Conservation (phyloP, 2,113 vertebrate genomes). For the Falco punctatus region DNA sequence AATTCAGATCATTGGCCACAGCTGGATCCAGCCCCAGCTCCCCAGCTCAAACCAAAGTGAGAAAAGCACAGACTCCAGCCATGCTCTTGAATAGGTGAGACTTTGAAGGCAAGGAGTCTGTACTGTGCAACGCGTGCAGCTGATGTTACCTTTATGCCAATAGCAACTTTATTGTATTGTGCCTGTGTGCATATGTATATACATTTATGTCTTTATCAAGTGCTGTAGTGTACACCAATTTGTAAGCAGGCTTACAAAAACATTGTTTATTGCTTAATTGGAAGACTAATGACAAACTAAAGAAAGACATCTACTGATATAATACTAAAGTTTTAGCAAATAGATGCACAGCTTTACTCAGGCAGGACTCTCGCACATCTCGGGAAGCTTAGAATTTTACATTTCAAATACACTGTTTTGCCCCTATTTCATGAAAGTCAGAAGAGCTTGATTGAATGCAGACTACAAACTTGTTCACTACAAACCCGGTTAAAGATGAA, state of each 20-base stretch:
- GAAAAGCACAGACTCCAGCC: not conserved
- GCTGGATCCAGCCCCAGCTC: conserved; percentile 17
- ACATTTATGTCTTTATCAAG: not conserved
- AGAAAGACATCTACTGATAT: not conserved
- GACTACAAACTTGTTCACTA: conserved; percentile 26
- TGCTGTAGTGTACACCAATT: not conserved
- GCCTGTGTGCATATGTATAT: not conserved
- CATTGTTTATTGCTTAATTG: not conserved
- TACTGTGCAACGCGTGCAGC: not conserved
- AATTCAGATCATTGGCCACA: conserved; percentile 26
- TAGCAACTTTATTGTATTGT: not conserved
- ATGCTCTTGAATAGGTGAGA: not conserved
- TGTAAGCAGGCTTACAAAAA: not conserved
- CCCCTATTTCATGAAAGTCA: not conserved
- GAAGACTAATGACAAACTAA: not conserved
- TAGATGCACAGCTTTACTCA: not conserved
- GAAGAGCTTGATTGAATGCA: conserved; percentile 53
- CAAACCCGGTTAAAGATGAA: conserved; percentile 45
- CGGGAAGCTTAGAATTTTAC: not conserved
- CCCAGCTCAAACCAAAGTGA: not conserved
- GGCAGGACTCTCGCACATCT: not conserved
- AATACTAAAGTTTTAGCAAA: not conserved
- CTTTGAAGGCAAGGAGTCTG: not conserved
- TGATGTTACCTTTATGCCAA: not conserved
- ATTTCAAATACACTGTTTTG: not conserved